phyloP scores from a whole-genome alignment of 2,888 invertebrate genomes.

The Microplitis manilae region DNA sequence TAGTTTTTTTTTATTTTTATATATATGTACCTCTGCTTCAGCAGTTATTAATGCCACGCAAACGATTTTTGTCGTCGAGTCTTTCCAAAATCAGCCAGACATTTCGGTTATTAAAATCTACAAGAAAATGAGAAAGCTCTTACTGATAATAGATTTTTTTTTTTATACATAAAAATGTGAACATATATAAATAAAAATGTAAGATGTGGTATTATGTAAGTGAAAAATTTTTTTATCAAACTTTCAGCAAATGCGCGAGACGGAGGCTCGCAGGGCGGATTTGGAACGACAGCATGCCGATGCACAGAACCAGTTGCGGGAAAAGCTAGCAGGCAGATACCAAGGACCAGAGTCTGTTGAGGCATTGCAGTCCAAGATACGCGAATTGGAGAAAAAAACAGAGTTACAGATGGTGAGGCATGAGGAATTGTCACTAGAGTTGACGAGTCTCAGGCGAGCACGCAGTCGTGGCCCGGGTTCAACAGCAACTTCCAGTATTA shows the following conservation, averaged over 20 bases:
- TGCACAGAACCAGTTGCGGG: slow-evolving; percentile 80
- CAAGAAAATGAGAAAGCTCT: slow-evolving; percentile 2
- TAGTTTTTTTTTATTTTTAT: slow-evolving; percentile 23
- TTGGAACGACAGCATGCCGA: slow-evolving; percentile 85
- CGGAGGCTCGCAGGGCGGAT: slow-evolving; percentile 83
- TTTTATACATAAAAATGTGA: background rate
- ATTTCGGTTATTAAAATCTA: slow-evolving; percentile 22
- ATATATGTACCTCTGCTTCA: slow-evolving; percentile 34
- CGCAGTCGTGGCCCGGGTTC: slow-evolving; percentile 69
- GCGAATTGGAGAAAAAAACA: slow-evolving; percentile 94
- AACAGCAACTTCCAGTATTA: slow-evolving; percentile 68
- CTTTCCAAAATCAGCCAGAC: slow-evolving; percentile 33
- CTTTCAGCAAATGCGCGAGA: slow-evolving; percentile 81
- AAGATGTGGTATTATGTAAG: too few species aligned
- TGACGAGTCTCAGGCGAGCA: slow-evolving; percentile 81
- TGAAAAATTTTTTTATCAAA: background rate
- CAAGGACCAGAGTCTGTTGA: slow-evolving; percentile 78
- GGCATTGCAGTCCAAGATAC: slow-evolving; percentile 85
- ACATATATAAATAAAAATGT: background rate
- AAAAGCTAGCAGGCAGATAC: slow-evolving; percentile 73
- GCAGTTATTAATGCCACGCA: slow-evolving; percentile 58
- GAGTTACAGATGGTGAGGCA: slow-evolving; percentile 79
- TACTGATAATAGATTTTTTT: slow-evolving; percentile 7
- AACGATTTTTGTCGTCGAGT: slow-evolving; percentile 54
- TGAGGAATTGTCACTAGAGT: slow-evolving; percentile 91